phyloP scores from a whole-genome alignment of 2,888 invertebrate species.

The Microctonus brassicae region DNA sequence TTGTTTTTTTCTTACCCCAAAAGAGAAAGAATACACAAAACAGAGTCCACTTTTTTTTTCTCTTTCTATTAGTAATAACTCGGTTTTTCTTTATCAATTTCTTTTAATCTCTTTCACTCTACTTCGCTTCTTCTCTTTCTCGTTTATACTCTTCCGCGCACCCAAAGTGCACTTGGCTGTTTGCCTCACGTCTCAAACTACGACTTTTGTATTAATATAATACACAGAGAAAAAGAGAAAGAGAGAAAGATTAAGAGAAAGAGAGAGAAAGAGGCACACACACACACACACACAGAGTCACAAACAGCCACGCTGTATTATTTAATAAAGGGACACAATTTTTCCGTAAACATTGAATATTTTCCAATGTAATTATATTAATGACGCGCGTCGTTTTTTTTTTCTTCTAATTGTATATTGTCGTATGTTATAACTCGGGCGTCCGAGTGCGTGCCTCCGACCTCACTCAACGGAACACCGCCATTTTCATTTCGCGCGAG shows the following conservation, averaged over 20 bases:
- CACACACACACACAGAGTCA: no score
- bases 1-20: not conserved
- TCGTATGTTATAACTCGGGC: constrained; percentile 19
- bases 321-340: constrained; percentile 13
- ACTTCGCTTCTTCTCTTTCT: constrained; percentile 15
- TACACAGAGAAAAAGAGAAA: no score
- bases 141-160: constrained; percentile 9
- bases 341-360: constrained; percentile 55
- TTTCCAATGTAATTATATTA: not conserved
- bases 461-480: constrained; percentile 62
- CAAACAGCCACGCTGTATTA: no score
- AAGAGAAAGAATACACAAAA: not conserved
- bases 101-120: constrained; percentile 15
- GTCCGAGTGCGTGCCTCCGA: constrained; percentile 52
- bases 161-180: constrained; percentile 14
- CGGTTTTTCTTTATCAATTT: not conserved
- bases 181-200: not conserved
- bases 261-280: no score
- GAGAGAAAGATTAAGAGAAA: no score
- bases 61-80: no score
- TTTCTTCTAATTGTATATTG: not conserved
- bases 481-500: constrained; percentile 64
- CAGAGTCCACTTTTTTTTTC: not conserved
- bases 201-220: not conserved
- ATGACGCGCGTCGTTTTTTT: constrained; percentile 17